Evolutionary conservation across 2,888 invertebrate species (phyloP).

Genomic region (Troides aeacus): DNA sequence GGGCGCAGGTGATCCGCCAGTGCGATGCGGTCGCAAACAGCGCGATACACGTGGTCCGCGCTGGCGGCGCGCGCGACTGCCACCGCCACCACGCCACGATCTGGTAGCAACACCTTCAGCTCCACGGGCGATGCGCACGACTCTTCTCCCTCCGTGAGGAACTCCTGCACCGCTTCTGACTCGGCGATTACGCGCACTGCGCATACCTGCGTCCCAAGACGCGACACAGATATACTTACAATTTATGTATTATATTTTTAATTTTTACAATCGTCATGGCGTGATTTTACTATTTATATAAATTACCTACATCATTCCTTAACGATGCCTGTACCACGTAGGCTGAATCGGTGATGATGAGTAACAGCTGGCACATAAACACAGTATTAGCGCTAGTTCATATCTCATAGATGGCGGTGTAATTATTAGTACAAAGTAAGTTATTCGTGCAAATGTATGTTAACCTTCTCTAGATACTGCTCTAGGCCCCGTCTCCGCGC

Average conservation of each 20-base stretch:
- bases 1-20: conserved; percentile 90
- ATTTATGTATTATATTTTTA: too few species aligned
- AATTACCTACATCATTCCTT: too few species aligned
- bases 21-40: conserved; percentile 90
- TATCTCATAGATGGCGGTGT: too few species aligned
- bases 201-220: conserved; percentile 82
- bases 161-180: conserved; percentile 97
- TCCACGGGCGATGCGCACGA: conserved; percentile 88
- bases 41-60: conserved; percentile 94
- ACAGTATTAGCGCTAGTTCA: too few species aligned
- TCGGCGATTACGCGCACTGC: conserved; percentile 99
- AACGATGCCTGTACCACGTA: too few species aligned
- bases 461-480: conserved; percentile 95
- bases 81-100: conserved; percentile 93
- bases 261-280: too few species aligned
- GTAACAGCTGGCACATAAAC: too few species aligned
- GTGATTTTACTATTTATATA: too few species aligned
- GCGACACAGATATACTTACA: too few species aligned
- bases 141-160: conserved; percentile 95
- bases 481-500: conserved; percentile 95
- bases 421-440: too few species aligned
- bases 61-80: conserved; percentile 93
- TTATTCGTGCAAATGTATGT: neutral
- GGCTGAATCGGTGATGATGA: too few species aligned
- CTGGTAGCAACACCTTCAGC: conserved; percentile 91